Evolutionary conservation across 2,113 vertebrate species (phyloP).

Genomic region (Myiozetetes cayanensis): DNA sequence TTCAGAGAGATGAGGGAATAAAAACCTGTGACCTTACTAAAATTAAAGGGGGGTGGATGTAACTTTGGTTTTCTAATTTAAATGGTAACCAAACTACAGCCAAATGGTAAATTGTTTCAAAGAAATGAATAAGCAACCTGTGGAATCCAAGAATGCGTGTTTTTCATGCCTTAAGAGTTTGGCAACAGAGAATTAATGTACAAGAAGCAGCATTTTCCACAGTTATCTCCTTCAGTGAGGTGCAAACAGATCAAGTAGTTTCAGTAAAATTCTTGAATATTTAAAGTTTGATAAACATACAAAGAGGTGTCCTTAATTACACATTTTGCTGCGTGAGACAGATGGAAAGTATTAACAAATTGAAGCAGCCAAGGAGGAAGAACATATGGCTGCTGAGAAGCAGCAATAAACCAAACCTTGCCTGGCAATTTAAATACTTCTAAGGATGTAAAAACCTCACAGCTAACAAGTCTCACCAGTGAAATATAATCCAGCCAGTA

Average conservation of each 20-base stretch:
- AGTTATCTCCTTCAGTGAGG: neutral
- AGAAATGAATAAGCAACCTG: neutral
- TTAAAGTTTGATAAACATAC: conserved; percentile 46
- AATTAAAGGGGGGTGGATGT: neutral
- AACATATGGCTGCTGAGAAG: conserved; percentile 64
- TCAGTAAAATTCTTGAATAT: conserved; percentile 12
- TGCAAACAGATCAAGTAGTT: conserved; percentile 32
- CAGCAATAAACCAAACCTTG: conserved; percentile 51
- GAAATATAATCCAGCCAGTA: neutral
- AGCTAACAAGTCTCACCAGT: neutral
- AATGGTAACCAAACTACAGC: neutral
- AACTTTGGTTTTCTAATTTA: neutral
- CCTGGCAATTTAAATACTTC: conserved; percentile 26
- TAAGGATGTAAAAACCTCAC: neutral
- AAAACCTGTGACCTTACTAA: neutral
- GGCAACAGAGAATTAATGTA: neutral
- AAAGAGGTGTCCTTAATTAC: conserved; percentile 61
- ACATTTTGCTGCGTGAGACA: conserved; percentile 36
- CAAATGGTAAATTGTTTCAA: neutral
- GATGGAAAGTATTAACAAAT: conserved; percentile 68
- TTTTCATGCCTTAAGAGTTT: neutral
- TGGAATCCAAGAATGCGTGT: neutral
- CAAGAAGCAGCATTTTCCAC: conserved; percentile 22
- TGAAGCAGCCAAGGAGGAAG: conserved; percentile 45
- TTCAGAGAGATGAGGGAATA: neutral